Evolutionary conservation across 2,888 invertebrate genomes (phyloP).

Genomic region (Ennomos fuscantarius): DNA sequence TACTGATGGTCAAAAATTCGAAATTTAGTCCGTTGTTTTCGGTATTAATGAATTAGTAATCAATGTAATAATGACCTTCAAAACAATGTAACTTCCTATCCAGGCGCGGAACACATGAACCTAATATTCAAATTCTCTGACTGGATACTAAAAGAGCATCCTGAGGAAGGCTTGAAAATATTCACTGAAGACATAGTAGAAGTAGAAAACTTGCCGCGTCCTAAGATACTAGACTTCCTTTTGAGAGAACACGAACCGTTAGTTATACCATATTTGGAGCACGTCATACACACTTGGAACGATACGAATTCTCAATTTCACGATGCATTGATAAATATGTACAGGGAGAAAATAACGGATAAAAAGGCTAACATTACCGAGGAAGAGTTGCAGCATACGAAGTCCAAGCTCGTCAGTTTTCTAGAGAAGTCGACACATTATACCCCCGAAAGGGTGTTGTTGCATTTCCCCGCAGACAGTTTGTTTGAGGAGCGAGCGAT

Average conservation of each 20-base stretch:
- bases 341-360: constrained; percentile 89
- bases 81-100: constrained; percentile 27
- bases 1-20: no score
- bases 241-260: constrained; percentile 91
- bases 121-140: constrained; percentile 97
- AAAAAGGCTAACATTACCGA: constrained; percentile 66
- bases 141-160: constrained; percentile 94
- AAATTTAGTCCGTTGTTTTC: no score
- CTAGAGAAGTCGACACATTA: constrained; percentile 92
- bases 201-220: constrained; percentile 95
- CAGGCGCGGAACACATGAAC: constrained; percentile 91
- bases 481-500: constrained; percentile 97
- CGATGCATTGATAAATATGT: constrained; percentile 95
- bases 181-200: constrained; percentile 95
- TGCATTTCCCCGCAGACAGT: constrained; percentile 93
- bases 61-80: no score
- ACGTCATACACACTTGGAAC: constrained; percentile 95
- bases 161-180: constrained; percentile 94
- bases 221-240: constrained; percentile 95
- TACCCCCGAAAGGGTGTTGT: constrained; percentile 93
- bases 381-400: constrained; percentile 70
- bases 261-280: constrained; percentile 97
- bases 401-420: constrained; percentile 89
- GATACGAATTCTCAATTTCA: constrained; percentile 95
- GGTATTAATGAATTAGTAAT: no score